Evolutionary conservation across 1,140 invertebrate species (phyloP), one percentile per base, ranked within the genome.

Genomic region (Parapsyche elsis): DNA sequence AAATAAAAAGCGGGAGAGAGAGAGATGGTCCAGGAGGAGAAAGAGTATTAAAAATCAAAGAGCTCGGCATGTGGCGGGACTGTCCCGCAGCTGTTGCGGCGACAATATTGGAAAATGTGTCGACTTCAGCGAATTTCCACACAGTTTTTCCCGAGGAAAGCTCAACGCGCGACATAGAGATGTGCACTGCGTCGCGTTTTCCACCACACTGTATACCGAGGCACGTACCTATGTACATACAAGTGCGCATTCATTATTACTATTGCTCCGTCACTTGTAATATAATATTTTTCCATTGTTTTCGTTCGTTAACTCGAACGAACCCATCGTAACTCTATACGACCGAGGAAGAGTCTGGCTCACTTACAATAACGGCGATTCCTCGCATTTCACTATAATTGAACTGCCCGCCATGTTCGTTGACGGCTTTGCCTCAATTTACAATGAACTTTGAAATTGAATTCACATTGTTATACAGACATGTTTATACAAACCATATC

Each of bases 11-110:
- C 45, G 76, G 61, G 64, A 19, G 24, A 79, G 38, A 71, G 67
- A 73, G 70, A 73, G 46, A 71, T 49, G 45, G 67, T 26, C 64
- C 67, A 23, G 61, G 2, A 16, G 61, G 16, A 73, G 38, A 73
- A 16, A 77, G 75, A 79, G 78, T 79, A 79, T 79, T 79, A 79
- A 79, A 79, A 79, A 79, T 79, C 78, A 79, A 79, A 79, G 78
- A 61, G 78, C 44, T 9, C 74, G 46, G 23, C 67, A 71, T 46
- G 70, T 78, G 76, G 76, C 30, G 30, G 44, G 49, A 19, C 46
- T 24, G 45, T 26, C 26, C 30, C 46, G 59, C 75, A 79, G 70
- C 70, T 79, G 78, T 73, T 59, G 70, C 78, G 53, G 70, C 57
- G 78, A 71, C 78, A 79, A 79, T 79, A 79, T 79, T 73, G 78